Conservation (phyloP, 2,888 invertebrate species). For the Dicyrtomina minuta region DNA sequence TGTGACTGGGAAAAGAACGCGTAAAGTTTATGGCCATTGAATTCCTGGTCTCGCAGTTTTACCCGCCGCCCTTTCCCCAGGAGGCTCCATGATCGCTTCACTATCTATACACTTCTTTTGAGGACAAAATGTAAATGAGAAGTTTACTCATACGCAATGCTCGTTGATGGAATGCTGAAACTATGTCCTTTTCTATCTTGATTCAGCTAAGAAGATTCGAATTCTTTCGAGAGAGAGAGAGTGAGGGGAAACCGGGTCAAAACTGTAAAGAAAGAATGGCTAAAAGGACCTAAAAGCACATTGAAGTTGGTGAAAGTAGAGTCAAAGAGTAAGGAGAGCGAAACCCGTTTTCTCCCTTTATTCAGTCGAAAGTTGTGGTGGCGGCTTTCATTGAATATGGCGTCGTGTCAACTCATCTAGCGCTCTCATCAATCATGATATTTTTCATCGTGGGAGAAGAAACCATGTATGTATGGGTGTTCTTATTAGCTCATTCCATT, state of each 20-base stretch:
- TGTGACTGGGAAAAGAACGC: background rate
- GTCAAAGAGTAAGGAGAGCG: conserved; percentile 6
- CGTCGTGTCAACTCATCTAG: conserved; percentile 26
- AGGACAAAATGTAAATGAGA: no score
- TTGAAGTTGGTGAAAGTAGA: conserved; percentile 3
- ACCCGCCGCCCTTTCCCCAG: background rate
- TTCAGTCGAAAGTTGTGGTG: conserved; percentile 1
- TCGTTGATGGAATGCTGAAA: no score
- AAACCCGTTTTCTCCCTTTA: background rate
- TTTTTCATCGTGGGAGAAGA: background rate
- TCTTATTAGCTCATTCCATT: background rate
- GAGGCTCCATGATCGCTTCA: background rate
- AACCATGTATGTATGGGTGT: background rate
- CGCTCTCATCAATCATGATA: conserved; percentile 24
- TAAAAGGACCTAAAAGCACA: background rate
- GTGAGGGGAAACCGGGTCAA: background rate
- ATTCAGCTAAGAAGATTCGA: background rate
- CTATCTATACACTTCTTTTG: no score
- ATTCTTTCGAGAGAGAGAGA: background rate
- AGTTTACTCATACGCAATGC: no score
- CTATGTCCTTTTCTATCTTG: background rate
- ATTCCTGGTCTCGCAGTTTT: background rate
- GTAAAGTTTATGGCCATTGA: conserved; percentile 14
- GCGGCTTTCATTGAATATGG: conserved; percentile 25
- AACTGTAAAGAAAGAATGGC: conserved; percentile 8